phyloP scores from a whole-genome alignment of 1,140 invertebrate species.

The Triops longicaudatus region DNA sequence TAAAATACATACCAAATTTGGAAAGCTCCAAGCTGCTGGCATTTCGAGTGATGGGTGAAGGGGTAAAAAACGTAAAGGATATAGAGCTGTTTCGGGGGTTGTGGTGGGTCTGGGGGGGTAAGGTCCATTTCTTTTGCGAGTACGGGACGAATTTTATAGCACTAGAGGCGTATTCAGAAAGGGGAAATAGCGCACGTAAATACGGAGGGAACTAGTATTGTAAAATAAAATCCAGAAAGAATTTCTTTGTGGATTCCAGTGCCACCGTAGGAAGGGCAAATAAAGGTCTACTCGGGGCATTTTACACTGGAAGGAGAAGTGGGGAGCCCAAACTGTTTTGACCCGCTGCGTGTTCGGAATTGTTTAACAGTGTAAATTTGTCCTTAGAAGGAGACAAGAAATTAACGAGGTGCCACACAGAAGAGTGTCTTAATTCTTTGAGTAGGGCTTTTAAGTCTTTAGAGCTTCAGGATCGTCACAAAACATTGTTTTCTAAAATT shows the following conservation, averaged over 20 bases:
- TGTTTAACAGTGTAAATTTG: background rate
- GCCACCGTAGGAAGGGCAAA: background rate
- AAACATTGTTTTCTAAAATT: too few species aligned
- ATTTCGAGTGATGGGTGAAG: too few species aligned
- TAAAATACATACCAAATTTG: too few species aligned
- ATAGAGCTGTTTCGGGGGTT: too few species aligned
- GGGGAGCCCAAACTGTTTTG: background rate
- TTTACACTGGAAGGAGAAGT: background rate
- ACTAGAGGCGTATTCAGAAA: background rate
- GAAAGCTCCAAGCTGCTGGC: too few species aligned
- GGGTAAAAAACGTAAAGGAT: too few species aligned
- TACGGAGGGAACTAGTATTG: background rate
- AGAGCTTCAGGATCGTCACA: too few species aligned
- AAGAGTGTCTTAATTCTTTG: too few species aligned
- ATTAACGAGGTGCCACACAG: too few species aligned
- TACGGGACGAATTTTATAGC: background rate
- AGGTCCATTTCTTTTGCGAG: background rate
- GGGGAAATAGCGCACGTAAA: background rate
- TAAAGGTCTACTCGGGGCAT: background rate
- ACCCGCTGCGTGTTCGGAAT: background rate
- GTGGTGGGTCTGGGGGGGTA: background rate
- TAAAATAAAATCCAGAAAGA: background rate
- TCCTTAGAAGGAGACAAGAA: background rate
- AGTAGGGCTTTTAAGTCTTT: too few species aligned
- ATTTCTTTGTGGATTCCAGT: background rate